Evolutionary conservation across 1,140 invertebrate genomes (phyloP).

Genomic region (Diploscapter pachys): DNA sequence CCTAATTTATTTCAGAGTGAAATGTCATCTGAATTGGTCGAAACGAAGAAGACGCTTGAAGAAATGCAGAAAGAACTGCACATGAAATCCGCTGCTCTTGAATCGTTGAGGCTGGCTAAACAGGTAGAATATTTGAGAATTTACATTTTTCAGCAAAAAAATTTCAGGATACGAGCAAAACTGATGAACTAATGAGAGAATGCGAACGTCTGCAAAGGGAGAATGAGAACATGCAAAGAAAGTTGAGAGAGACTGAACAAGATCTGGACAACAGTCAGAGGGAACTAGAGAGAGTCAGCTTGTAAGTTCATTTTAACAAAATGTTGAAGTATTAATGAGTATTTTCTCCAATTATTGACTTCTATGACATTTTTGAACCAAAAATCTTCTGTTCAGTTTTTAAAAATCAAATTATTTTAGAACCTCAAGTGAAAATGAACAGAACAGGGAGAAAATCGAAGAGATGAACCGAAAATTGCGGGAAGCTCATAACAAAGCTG

Average conservation of each 20-base stretch:
- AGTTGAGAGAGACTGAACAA: conserved; percentile 1
- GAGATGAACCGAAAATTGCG: too few species aligned
- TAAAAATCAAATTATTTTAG: too few species aligned
- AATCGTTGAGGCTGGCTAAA: conserved; percentile 40
- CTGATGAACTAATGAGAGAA: conserved; percentile 28
- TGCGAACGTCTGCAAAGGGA: conserved; percentile 14
- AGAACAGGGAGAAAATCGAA: too few species aligned
- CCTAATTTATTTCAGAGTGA: not conserved
- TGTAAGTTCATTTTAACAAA: too few species aligned
- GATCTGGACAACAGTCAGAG: conserved; percentile 12
- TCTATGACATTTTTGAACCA: too few species aligned
- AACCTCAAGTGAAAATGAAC: too few species aligned
- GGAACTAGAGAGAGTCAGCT: conserved; percentile 6
- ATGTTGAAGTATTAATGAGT: too few species aligned
- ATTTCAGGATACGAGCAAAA: conserved; percentile 7
- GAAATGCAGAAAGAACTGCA: conserved; percentile 38
- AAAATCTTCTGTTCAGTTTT: too few species aligned
- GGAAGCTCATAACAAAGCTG: too few species aligned
- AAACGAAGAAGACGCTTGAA: conserved; percentile 24
- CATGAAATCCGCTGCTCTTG: conserved; percentile 39
- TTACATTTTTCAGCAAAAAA: too few species aligned
- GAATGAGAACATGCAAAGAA: conserved; percentile 20
- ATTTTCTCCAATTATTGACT: too few species aligned
- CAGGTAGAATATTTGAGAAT: conserved; percentile 4
- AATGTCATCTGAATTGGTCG: conserved; percentile 20